phyloP scores from a whole-genome alignment of 2,888 invertebrate genomes.

The Meandrusa payeni region DNA sequence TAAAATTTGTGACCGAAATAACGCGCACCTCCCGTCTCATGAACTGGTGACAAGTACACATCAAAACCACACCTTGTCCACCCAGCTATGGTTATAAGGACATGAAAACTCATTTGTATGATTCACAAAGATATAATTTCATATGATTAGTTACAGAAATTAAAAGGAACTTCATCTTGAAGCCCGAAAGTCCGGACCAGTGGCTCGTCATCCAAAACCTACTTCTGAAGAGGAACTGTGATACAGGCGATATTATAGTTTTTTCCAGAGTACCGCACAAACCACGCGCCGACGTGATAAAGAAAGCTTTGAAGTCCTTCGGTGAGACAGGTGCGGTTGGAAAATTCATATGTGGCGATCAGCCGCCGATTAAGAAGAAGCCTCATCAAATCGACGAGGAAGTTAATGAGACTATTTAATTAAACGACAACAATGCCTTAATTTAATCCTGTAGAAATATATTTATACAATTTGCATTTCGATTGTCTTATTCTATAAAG shows the following conservation, averaged over 20 bases:
- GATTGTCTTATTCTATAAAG: too few species aligned
- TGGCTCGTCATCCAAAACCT: conserved; percentile 26
- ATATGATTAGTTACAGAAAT: conserved; percentile 9
- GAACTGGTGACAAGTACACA: too few species aligned
- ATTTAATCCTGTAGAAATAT: too few species aligned
- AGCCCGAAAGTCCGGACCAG: conserved; percentile 23
- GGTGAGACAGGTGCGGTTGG: conserved; percentile 6
- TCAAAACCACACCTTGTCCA: too few species aligned
- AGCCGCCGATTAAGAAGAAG: conserved; percentile 19
- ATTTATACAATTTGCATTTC: too few species aligned
- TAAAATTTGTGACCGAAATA: too few species aligned
- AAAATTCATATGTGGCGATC: conserved; percentile 21
- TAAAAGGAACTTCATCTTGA: not conserved
- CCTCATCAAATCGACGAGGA: conserved; percentile 13
- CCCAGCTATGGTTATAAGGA: too few species aligned
- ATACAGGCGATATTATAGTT: conserved; percentile 22
- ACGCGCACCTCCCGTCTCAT: too few species aligned
- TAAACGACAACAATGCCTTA: too few species aligned
- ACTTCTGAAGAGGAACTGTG: conserved; percentile 24
- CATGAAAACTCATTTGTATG: too few species aligned
- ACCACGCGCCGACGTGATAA: conserved; percentile 18
- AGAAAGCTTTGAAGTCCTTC: conserved; percentile 14
- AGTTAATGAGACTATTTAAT: conserved; percentile 5
- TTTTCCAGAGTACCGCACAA: conserved; percentile 25
- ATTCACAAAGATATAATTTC: too few species aligned